Base-by-base conservation (phyloP, 2,888 invertebrate species). In the Penaeus monodon region DNA sequence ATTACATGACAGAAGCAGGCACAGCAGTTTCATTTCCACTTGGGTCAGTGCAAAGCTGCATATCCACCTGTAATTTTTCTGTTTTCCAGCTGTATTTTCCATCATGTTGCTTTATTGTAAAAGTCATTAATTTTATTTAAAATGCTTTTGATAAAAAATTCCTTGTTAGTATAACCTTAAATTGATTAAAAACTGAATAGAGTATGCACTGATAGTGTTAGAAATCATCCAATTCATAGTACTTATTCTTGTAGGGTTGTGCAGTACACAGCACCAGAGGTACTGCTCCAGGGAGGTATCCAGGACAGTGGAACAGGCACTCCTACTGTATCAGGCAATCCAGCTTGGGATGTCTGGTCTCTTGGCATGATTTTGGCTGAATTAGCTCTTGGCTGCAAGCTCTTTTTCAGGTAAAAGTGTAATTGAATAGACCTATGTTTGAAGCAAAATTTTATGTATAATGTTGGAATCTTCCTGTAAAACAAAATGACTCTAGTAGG, bases 291-390 rank as follows among this genome's bases (percentile, higher is more conserved):
- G 82, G 94, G 94, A 49, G 88, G 88, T 27, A 87, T n/a, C 24
- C 86, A 87, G 89, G 77, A 94, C 95, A 82, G 91, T 91, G 64
- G 91, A 91, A 57, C 88, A 91, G 57, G 90, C 91, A 84, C 70
- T 4, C 57, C 73, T 29, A 83, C 82, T 20, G 79, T 85, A 49
- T 80, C 83, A 6, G 89, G 86, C 20, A 96, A 96, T 80, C 94
- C 95, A 0, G 96, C 97, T 92, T 95, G 95, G 29, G 99, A 99
- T 93, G 94, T 98, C 57, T 99, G 99, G 99, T 95, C 97, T 1
- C 93, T 98, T 88, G 99, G 98, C n/a, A 95, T 99, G 88, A 95
- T 99, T 88, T 92, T 98, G 64, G 93, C 96, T 0, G 98, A 99
- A 93, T 92, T 97, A 8, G 93, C 96, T 88, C 93, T 97, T 70